Base-by-base conservation (phyloP, 2,888 invertebrate species). In the Volucella bombylans region DNA sequence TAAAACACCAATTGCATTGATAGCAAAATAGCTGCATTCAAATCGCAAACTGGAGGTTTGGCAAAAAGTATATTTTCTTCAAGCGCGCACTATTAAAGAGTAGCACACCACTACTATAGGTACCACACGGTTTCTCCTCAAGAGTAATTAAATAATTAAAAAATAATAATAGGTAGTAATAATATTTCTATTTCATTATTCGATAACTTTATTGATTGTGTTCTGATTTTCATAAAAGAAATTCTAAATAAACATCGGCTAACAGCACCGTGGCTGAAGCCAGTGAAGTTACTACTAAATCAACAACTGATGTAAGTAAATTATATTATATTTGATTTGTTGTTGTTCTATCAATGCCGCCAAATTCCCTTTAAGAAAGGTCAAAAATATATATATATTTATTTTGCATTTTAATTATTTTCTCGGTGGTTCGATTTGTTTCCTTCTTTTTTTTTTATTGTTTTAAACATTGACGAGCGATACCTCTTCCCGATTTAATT, bases 291-390 rank as follows among this genome's bases (percentile, higher is more conserved):
- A 85, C 88, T 72, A 87, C 88, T 87, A 87, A 87, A 87, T 87
- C 88, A 88, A 87, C 88, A 89, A 89, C 89, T 89, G 89, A 90
- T 90, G 90, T 90, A 90, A 90, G 90, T 89, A 87, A 85, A 81
- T 67, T 79, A 71, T 62, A 78, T 76, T 82, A 67, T 61, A 80
- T 59, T 76, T 86, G 54, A 64, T 78, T 79, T 82, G 71, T 79
- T 81, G 82, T 78, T 80, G 76, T 71, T 85, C 62, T 62, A 69
- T 69, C 78, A 73, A 80, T 85, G 87, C 65, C 62, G 79, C 55
- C 76, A 52, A 61, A 69, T 61, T 61, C 71, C 64, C 72, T 47
- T 65, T 55, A 47, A 82, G 55, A 61, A 39, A 43, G 54, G 43
- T 72, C 82, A 76, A 31, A 76, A 52, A 61, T 23, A 54, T 4